Conservation (phyloP, 2,888 invertebrate species). For the Onthophagus sagittarius region DNA sequence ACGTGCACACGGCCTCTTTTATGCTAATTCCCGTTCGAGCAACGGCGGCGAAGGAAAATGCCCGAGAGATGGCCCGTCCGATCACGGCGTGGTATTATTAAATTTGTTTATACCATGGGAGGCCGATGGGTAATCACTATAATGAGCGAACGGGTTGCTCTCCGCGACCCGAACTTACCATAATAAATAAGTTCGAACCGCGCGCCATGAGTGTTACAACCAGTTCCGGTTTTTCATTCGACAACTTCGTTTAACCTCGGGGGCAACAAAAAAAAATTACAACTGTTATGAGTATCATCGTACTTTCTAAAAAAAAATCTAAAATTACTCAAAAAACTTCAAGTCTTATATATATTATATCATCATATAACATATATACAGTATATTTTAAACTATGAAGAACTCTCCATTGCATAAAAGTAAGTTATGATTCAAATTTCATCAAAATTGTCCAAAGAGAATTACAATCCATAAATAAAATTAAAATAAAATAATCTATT, state of each 20-base stretch:
- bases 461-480: no score
- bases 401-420: no score
- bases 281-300: no score
- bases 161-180: background rate
- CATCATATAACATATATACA: no score
- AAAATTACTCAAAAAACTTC: no score
- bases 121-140: constrained; percentile 8
- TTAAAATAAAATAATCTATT: no score
- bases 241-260: background rate
- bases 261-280: background rate
- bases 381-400: no score
- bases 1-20: background rate
- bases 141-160: background rate
- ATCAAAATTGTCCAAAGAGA: no score
- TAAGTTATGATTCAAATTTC: no score
- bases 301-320: no score
- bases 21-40: background rate
- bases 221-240: background rate
- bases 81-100: constrained; percentile 4
- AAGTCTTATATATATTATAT: no score
- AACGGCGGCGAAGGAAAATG: background rate
- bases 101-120: constrained; percentile 10
- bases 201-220: background rate
- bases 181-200: background rate
- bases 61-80: background rate